phyloP scores from a whole-genome alignment of 1,140 invertebrate species.

The Sycophila sp. region DNA sequence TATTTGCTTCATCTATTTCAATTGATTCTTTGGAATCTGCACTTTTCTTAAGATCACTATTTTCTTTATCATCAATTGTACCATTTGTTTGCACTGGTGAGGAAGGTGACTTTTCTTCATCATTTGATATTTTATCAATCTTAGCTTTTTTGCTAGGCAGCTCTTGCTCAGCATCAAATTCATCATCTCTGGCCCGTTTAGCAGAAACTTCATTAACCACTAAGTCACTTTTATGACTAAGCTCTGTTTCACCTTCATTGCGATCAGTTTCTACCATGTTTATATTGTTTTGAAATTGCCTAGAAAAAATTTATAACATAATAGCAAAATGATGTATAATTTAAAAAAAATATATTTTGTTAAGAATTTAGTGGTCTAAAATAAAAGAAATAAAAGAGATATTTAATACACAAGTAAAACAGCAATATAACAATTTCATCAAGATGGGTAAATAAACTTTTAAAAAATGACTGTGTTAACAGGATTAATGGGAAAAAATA shows the following conservation, averaged over 20 bases:
- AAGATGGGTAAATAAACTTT: too few relatives aligned
- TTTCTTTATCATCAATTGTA: background rate
- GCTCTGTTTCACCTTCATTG: background rate
- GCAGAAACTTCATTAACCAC: background rate
- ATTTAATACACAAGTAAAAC: too few relatives aligned
- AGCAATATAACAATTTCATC: too few relatives aligned
- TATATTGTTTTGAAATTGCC: too few relatives aligned
- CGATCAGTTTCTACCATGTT: conserved; percentile 31
- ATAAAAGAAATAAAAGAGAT: too few relatives aligned
- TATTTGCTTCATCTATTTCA: background rate
- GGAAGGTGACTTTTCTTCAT: background rate
- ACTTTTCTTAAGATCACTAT: background rate
- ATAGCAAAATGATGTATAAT: too few relatives aligned
- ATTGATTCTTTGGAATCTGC: background rate
- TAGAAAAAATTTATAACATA: too few relatives aligned
- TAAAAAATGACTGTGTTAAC: too few relatives aligned
- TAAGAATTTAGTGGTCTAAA: too few relatives aligned
- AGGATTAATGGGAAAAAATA: too few relatives aligned
- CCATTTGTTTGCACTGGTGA: background rate
- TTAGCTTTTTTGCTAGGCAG: background rate
- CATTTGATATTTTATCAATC: background rate
- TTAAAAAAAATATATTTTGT: too few relatives aligned
- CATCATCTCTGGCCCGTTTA: background rate
- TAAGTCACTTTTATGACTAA: background rate
- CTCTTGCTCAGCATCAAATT: background rate